These are phyloP conservation scores for Ophion ellenae DNA, from an alignment of 2,888 invertebrate genomes.

Conservation along the genomic window DNA sequence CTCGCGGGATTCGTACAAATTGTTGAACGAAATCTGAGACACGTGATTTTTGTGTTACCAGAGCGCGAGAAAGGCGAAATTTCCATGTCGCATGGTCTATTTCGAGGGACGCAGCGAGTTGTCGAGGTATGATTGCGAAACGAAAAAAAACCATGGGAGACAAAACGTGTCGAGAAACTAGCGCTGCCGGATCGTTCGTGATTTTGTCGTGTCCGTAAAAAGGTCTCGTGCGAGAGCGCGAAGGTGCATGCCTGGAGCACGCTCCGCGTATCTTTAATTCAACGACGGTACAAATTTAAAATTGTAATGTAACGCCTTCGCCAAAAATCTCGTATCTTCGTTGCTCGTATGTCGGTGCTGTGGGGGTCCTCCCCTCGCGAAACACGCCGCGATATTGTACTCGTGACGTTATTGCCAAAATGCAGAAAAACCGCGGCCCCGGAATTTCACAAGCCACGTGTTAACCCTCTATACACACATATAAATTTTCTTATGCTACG, in stretches of 20 bases:
- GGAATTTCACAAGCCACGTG: conserved; percentile 6
- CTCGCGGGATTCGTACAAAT: not conserved
- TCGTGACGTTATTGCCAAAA: conserved; percentile 24
- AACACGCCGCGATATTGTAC: conserved; percentile 12
- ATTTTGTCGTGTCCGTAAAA: conserved; percentile 46
- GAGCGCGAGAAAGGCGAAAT: not conserved
- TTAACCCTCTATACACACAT: not conserved
- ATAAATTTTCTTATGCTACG: not conserved
- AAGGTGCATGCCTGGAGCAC: conserved; percentile 41
- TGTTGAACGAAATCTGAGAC: not conserved
- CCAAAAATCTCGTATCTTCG: conserved; percentile 47
- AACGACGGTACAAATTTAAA: conserved; percentile 72
- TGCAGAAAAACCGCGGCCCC: conserved; percentile 2
- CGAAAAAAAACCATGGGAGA: not conserved
- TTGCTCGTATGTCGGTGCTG: not conserved
- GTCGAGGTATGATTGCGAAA: conserved; percentile 1
- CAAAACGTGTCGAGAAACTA: conserved; percentile 33
- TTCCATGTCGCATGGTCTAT: not conserved
- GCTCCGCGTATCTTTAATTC: conserved; percentile 74
- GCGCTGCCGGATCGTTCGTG: conserved; percentile 28
- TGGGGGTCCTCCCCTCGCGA: conserved; percentile 25
- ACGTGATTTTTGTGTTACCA: not conserved
- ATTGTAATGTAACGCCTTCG: conserved; percentile 71
- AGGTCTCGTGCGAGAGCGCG: conserved; percentile 27
- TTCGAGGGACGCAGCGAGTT: not conserved